Percentiles rank a stretch among this genome's conserved stretches.
Evolutionary conservation across 2,888 invertebrate species (phyloP).

Genomic region (Pachycephus smyrnensis): DNA sequence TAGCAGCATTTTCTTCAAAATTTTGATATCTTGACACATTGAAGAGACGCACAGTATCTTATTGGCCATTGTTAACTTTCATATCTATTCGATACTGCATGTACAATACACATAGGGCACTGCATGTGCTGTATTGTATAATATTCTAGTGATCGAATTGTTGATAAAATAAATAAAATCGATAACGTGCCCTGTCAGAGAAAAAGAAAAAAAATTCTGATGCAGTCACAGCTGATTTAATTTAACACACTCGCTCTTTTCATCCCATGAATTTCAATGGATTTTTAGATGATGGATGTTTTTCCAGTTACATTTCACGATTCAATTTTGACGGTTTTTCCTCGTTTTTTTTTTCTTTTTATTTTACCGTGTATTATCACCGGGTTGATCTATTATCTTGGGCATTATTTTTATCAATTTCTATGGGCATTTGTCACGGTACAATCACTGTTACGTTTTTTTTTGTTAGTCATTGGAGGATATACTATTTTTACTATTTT

Average conservation of each 20-base stretch:
- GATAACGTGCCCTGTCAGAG: background rate
- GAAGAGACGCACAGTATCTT: background rate
- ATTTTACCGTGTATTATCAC: background rate
- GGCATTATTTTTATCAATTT: background rate
- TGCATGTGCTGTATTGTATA: background rate
- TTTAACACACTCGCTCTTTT: background rate
- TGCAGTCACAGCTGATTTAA: background rate
- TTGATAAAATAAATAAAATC: background rate
- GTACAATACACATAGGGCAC: too few species aligned
- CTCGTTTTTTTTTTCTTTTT: background rate
- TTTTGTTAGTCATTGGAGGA: background rate
- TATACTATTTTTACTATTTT: background rate
- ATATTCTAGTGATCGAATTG: background rate
- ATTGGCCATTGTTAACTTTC: background rate
- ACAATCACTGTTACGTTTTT: background rate
- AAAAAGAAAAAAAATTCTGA: background rate
- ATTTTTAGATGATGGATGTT: background rate
- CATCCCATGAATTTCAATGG: background rate
- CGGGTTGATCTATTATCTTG: background rate
- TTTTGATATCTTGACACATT: background rate
- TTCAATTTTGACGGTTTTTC: background rate
- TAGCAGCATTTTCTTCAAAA: conserved; percentile 25
- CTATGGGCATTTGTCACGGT: background rate
- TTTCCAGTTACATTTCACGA: background rate
- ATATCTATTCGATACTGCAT: background rate